Evolutionary conservation across 2,113 vertebrate species (phyloP), one percentile per base, ranked within the genome.

Genomic region (Nothobranchius furzeri): DNA sequence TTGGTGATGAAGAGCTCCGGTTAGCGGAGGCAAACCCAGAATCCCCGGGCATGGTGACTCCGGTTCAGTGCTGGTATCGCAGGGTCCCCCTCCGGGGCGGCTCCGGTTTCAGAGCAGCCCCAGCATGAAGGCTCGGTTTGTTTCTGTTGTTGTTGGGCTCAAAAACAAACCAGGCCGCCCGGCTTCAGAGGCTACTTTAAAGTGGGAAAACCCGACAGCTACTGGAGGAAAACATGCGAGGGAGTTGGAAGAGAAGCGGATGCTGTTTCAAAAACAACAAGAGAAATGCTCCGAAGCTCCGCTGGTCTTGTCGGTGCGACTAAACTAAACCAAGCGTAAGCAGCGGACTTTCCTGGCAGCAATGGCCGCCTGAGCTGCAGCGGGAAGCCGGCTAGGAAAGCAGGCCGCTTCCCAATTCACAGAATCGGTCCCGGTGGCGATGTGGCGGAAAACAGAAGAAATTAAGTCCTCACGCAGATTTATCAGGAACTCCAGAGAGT

Each of bases 121-220:
- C 71, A 40, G 57, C 71, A 8, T 40, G 7, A 30, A 67, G 79
- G 51, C 87, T 78, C 65, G 68, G 67, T 74, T 70, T 49, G 68
- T 56, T 68, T 82, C 64, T 92, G 91, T 93, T 93, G 92, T 93
- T 93, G 91, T 93, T 88, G 85, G 84, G 81, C 81, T 81, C 65
- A 57, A 90, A 85, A 92, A 90, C 87, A 92, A 90, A 90, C 87
- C 90, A 91, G 93, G 92, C 91, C 92, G 76, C 87, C 43, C 73
- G 66, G 55, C 56, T 78, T 9, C 17, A 49, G 53, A 48, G 12
- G 68, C 37, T 66, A 59, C 69, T 60, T 25, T 43, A 37, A 43
- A 40, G n/a, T 6, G 42, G 47, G 30, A 63, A 66, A 63, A n/a
- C 12, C 11, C 65, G 37, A 47, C 59, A 56, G 56, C 49, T 7